Evolutionary conservation across 1,140 invertebrate species (phyloP).

Genomic region (Hyles vespertilio): DNA sequence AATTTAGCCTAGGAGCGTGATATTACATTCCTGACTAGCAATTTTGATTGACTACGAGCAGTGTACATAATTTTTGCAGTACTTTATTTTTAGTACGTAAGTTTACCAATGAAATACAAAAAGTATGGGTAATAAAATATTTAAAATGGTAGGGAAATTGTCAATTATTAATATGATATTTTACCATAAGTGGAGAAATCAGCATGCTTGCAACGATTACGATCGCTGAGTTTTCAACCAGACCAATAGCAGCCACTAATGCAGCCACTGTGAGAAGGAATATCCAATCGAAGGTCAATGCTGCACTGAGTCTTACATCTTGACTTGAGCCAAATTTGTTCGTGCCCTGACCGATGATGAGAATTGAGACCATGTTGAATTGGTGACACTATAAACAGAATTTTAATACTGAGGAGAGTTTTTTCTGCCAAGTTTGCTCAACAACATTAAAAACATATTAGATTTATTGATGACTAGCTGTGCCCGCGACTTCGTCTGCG

Average conservation of each 20-base stretch:
- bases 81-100: no score
- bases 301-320: constrained; percentile 79
- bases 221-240: constrained; percentile 87
- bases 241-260: constrained; percentile 81
- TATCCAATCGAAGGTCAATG: constrained; percentile 85
- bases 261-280: constrained; percentile 82
- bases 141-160: neutral
- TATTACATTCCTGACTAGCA: no score
- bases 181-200: constrained; percentile 86
- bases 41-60: no score
- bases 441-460: no score
- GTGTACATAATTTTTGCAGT: no score
- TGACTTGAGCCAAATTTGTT: constrained; percentile 84
- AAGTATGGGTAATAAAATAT: neutral
- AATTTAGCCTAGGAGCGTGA: no score
- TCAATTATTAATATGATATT: neutral
- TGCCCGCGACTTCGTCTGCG: no score
- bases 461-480: no score
- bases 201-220: constrained; percentile 86
- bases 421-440: no score
- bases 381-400: constrained; percentile 14
- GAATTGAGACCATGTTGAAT: constrained; percentile 74
- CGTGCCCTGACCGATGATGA: constrained; percentile 78
- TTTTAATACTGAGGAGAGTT: neutral
- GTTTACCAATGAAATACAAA: no score